Conservation (phyloP, 1,140 invertebrate species). For the Hyphantria cunea region DNA sequence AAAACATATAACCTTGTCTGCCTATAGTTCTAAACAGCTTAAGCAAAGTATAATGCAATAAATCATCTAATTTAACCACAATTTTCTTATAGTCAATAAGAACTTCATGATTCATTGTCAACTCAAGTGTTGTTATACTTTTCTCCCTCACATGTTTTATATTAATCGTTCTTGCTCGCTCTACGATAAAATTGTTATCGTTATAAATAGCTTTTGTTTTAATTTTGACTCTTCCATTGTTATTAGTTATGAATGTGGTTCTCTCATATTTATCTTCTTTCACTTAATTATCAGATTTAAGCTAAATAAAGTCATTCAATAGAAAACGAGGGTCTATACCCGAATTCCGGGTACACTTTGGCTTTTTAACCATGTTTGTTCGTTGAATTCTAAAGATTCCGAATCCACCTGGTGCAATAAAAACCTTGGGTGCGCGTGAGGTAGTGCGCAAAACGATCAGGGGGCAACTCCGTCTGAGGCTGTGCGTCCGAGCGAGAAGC, state of each 20-base stretch:
- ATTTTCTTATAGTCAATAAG: conserved; percentile 28
- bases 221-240: conserved; percentile 38
- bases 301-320: neutral
- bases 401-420: conserved; percentile 56
- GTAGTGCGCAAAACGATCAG: conserved; percentile 49
- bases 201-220: conserved; percentile 45
- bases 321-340: conserved; percentile 24
- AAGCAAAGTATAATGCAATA: conserved; percentile 1
- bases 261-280: conserved; percentile 3
- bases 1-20: conserved; percentile 12
- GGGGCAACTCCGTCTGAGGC: conserved; percentile 39
- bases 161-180: conserved; percentile 33
- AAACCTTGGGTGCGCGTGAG: conserved; percentile 60
- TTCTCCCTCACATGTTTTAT: conserved; percentile 34
- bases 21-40: neutral
- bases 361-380: conserved; percentile 17
- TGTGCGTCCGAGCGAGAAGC: conserved; percentile 58
- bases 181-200: conserved; percentile 31
- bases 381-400: conserved; percentile 33
- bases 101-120: conserved; percentile 53
- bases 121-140: conserved; percentile 49
- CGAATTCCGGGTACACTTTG: conserved; percentile 1
- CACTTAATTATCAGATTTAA: neutral
- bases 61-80: conserved; percentile 1
- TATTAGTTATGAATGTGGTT: conserved; percentile 7